These are phyloP conservation scores for Volucella inanis DNA, from an alignment of 2,888 invertebrate genomes.

Conservation along the genomic window DNA sequence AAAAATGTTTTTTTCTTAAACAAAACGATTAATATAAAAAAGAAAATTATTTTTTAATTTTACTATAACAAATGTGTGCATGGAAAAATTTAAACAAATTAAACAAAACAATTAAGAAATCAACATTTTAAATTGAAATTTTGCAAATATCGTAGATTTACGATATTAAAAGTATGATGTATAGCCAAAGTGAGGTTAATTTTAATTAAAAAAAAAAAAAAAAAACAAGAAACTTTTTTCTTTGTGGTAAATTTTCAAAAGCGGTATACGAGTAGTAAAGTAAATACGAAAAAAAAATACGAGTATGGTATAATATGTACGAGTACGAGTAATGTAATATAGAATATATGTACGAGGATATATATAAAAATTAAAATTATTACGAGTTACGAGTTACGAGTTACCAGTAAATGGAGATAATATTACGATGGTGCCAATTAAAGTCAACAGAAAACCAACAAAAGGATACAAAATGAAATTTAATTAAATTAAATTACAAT, in stretches of 20 bases:
- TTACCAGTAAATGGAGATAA: not conserved
- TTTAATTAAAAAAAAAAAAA: not conserved
- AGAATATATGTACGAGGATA: too few species aligned
- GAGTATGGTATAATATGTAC: too few species aligned
- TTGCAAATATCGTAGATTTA: constrained; percentile 30
- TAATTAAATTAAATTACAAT: constrained; percentile 4
- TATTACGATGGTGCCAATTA: constrained; percentile 73
- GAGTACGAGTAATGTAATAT: too few species aligned
- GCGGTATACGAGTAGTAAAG: too few species aligned
- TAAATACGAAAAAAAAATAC: not conserved
- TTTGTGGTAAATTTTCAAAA: constrained; percentile 14
- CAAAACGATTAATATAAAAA: constrained; percentile 40
- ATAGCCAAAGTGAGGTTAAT: too few species aligned
- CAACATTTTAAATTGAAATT: constrained; percentile 17
- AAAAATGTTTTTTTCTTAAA: too few species aligned
- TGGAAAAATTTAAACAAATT: constrained; percentile 27
- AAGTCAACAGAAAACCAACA: constrained; percentile 46
- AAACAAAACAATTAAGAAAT: constrained; percentile 21
- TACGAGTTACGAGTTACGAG: not conserved
- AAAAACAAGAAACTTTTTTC: constrained; percentile 50
- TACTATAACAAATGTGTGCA: constrained; percentile 63
- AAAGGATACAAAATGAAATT: constrained; percentile 51
- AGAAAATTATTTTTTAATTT: constrained; percentile 17
- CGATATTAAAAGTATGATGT: constrained; percentile 2
- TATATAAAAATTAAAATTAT: constrained; percentile 10